A percentile compares a stretch with the other conserved stretches of the same genome.
Conservation (phyloP, 2,888 invertebrate species). For the Deroplatys truncata region DNA sequence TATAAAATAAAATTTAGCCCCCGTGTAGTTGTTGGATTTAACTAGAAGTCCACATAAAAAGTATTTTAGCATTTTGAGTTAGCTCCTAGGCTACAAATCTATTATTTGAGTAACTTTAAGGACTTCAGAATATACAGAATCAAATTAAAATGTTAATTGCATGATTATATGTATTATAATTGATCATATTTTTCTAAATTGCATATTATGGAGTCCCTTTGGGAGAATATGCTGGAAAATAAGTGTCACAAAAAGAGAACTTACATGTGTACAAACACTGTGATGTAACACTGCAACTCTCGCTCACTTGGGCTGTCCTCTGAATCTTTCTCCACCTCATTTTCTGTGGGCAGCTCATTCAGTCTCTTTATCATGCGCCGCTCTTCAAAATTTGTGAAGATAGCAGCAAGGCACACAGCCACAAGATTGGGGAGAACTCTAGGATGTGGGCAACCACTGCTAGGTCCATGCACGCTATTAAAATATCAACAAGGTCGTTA, state of each 20-base stretch:
- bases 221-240: no score
- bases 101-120: no score
- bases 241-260: conserved; percentile 28
- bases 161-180: no score
- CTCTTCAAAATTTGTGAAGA: conserved; percentile 51
- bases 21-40: no score
- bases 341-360: conserved; percentile 8
- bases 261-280: conserved; percentile 49
- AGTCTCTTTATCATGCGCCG: conserved; percentile 35
- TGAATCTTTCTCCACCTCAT: conserved; percentile 11
- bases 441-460: conserved; percentile 72
- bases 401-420: conserved; percentile 70
- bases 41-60: no score
- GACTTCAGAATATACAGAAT: no score
- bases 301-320: conserved; percentile 37
- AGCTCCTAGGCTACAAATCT: no score
- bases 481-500: not conserved
- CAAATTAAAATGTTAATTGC: no score
- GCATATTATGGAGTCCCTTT: no score
- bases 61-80: no score
- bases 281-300: conserved; percentile 45
- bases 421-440: conserved; percentile 75
- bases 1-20: no score
- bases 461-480: conserved; percentile 63
- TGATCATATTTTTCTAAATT: no score